Percentiles rank a stretch among this genome's conserved stretches.
phyloP scores from a whole-genome alignment of 1,140 invertebrate species.

The Drosophila kepulauana region DNA sequence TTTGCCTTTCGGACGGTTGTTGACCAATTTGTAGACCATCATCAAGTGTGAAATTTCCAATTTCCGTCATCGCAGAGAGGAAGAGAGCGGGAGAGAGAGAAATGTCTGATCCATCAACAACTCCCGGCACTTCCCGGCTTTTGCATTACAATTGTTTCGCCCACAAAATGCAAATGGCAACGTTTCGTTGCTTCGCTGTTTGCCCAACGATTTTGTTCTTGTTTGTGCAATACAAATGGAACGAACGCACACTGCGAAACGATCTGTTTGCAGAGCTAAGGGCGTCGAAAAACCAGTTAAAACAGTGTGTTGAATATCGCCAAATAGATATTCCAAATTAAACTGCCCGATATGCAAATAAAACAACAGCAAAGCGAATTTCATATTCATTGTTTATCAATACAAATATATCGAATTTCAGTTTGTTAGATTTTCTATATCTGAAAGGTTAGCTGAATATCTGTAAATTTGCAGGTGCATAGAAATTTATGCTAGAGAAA shows the following conservation, averaged over 20 bases:
- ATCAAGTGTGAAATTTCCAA: slow-evolving; percentile 82
- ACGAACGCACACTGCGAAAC: slow-evolving; percentile 31
- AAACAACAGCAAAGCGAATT: not conserved
- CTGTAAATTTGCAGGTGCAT: too few species aligned
- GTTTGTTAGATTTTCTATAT: too few species aligned
- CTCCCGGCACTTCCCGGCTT: slow-evolving; percentile 1
- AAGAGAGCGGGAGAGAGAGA: not conserved
- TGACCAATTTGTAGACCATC: slow-evolving; percentile 81
- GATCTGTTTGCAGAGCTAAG: slow-evolving; percentile 64
- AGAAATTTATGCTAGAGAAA: too few species aligned
- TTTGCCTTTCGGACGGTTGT: slow-evolving; percentile 63
- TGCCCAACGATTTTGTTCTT: slow-evolving; percentile 48
- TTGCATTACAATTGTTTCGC: slow-evolving; percentile 21
- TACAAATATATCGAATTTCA: too few species aligned
- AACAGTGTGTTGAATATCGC: not conserved
- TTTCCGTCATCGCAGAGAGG: slow-evolving; percentile 57
- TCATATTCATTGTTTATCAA: not conserved
- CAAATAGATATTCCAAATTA: slow-evolving; percentile 29
- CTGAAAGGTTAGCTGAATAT: too few species aligned
- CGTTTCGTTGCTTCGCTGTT: slow-evolving; percentile 50
- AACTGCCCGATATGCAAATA: slow-evolving; percentile 1
- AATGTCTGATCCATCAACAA: slow-evolving; percentile 10
- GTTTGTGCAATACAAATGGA: slow-evolving; percentile 64
- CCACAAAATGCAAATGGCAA: slow-evolving; percentile 59
- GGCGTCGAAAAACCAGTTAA: slow-evolving; percentile 21